Conservation (phyloP, 2,113 vertebrate genomes). For the Onychorhynchus coronatus region DNA sequence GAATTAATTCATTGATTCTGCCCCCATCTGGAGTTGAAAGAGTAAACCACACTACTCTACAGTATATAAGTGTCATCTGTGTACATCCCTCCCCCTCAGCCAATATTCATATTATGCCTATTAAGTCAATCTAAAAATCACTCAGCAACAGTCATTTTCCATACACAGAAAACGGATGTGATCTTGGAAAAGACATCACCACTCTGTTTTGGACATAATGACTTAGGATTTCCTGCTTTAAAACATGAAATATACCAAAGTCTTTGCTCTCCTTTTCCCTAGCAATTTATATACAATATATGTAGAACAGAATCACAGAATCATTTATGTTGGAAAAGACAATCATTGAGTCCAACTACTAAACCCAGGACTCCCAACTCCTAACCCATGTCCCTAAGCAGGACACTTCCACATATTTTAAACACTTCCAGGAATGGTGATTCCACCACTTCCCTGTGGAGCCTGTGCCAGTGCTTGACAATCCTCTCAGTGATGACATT, state of each 20-base stretch:
- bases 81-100: neutral
- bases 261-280: neutral
- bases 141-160: neutral
- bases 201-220: neutral
- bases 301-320: fast-evolving
- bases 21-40: neutral
- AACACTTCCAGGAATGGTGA: neutral
- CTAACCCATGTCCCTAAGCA: neutral
- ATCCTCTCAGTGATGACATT: fast-evolving
- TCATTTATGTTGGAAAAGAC: neutral
- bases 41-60: neutral
- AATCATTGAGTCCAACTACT: neutral
- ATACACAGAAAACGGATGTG: neutral
- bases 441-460: neutral
- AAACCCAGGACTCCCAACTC: neutral
- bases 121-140: neutral
- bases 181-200: neutral
- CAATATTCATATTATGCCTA: neutral
- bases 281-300: neutral
- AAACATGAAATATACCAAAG: neutral
- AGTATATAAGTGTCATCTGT: neutral
- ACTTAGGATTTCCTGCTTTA: neutral
- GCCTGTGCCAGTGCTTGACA: neutral
- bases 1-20: neutral
- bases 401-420: fast-evolving